Base-by-base conservation (phyloP, 2,888 invertebrate species). In the Tridacna crocea region DNA sequence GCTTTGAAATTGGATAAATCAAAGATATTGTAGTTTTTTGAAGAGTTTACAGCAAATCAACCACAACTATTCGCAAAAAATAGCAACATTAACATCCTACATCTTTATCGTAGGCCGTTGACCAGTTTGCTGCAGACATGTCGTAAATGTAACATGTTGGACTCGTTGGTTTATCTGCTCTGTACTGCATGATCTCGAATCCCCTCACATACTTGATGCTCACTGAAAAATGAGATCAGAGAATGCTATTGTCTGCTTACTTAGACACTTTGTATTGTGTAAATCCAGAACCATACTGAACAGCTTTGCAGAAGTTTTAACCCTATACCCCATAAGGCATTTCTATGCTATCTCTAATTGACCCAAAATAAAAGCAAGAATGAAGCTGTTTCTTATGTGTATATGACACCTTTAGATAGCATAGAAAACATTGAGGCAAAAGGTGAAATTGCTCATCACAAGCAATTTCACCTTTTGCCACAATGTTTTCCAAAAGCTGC, bases 41-140 rank as follows among this genome's bases (percentile, higher is more conserved):
- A 36, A 36, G 36, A 36, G 36, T 4, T 36, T 4, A 36, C 3
- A 4, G 36, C 36, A 36, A 36, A 36, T 4, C 36, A 36, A 36
- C 36, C 8, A 36, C 8, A 8, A 36, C 36, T 8, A 36, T 36
- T 36, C 36, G 2, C 8, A 36, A 36, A 36, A 8, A 36, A 36
- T 36, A 36, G 36, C 36, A 36, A 36, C 2, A 36, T 8, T 2
- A 10, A 17, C 12, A 15, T 15, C 66, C 46, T 51, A 70, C 70
- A 12, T 70, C 51, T 51, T 70, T 70, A n/a, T 70, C 70, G 0
- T 70, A 24, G 12, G 48, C 51, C 24, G 70, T 51, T 47, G 70
- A 70, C 83, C 83, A 83, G 15, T 66, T 75, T 0, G 78, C 80
- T 46, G 65, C 75, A 11, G 83, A 83, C 22, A 83, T 61, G 51